Evolutionary conservation across 2,113 vertebrate genomes (phyloP).

Genomic region (Phylloscopus trochilus): DNA sequence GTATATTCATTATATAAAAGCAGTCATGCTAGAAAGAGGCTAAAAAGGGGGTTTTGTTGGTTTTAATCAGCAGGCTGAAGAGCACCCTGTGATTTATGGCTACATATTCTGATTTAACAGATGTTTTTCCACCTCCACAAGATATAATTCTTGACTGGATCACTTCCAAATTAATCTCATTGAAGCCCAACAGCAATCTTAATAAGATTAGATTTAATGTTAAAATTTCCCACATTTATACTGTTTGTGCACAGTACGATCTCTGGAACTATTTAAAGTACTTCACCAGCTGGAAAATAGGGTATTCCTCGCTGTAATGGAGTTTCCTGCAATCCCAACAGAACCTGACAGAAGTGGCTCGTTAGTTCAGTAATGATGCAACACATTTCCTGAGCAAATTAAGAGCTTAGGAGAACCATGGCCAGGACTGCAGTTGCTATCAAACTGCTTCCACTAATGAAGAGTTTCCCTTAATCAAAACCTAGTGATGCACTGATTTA

Average conservation of each 20-base stretch:
- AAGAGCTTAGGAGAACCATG: not conserved
- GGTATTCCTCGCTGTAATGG: not conserved
- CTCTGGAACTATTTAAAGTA: not conserved
- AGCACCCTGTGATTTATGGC: constrained; percentile 7
- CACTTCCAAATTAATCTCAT: constrained; percentile 23
- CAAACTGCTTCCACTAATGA: not conserved
- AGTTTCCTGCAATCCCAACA: not conserved
- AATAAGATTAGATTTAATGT: not conserved
- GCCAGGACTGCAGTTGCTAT: not conserved
- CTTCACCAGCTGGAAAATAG: not conserved
- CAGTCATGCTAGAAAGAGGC: not conserved
- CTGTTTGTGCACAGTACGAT: not conserved
- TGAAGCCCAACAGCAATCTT: not conserved
- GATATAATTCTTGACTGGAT: constrained; percentile 3
- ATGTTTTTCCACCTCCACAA: constrained; percentile 11
- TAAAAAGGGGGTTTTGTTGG: not conserved
- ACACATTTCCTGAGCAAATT: not conserved
- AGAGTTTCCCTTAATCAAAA: not conserved
- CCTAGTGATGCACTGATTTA: not conserved
- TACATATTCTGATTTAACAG: not conserved
- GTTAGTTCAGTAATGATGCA: not conserved
- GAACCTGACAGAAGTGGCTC: not conserved
- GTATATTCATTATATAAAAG: not conserved
- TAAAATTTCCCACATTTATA: not conserved
- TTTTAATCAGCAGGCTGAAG: not conserved